These are phyloP conservation scores for Agapostemon virescens DNA, from an alignment of 2,888 invertebrate species.

Conservation along the genomic window DNA sequence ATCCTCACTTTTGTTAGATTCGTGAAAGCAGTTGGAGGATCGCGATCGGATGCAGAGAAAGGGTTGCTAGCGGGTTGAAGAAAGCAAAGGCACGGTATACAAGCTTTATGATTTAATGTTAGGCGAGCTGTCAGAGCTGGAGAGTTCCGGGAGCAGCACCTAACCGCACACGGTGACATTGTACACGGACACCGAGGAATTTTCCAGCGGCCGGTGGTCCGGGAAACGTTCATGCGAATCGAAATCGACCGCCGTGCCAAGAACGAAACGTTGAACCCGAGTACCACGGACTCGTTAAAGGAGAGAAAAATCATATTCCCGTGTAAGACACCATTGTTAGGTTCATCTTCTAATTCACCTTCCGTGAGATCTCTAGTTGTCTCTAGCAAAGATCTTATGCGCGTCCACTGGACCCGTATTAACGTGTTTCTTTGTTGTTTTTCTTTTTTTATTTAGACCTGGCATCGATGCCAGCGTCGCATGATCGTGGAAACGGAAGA, in stretches of 20 bases:
- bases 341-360: conserved; percentile 25
- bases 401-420: conserved; percentile 19
- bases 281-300: conserved; percentile 24
- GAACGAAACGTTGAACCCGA: conserved; percentile 25
- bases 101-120: conserved; percentile 28
- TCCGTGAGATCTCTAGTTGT: conserved; percentile 23
- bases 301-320: conserved; percentile 60
- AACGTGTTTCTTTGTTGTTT: too few relatives aligned
- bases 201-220: conserved; percentile 60
- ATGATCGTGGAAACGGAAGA: conserved; percentile 16
- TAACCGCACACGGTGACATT: conserved; percentile 73
- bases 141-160: conserved; percentile 73
- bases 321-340: conserved; percentile 57
- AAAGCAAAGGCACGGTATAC: background rate
- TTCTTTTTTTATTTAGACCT: conserved; percentile 24
- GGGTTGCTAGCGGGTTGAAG: conserved; percentile 1
- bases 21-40: background rate
- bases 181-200: conserved; percentile 69
- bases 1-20: conserved; percentile 1
- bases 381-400: conserved; percentile 33
- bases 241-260: conserved; percentile 43
- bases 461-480: conserved; percentile 19
- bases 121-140: conserved; percentile 75
- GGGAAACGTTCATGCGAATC: conserved; percentile 47
- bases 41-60: conserved; percentile 5